Percentiles rank a stretch among this genome's conserved stretches.
phyloP scores from a whole-genome alignment of 1,140 invertebrate species.

The Druon quercuslanigerum region DNA sequence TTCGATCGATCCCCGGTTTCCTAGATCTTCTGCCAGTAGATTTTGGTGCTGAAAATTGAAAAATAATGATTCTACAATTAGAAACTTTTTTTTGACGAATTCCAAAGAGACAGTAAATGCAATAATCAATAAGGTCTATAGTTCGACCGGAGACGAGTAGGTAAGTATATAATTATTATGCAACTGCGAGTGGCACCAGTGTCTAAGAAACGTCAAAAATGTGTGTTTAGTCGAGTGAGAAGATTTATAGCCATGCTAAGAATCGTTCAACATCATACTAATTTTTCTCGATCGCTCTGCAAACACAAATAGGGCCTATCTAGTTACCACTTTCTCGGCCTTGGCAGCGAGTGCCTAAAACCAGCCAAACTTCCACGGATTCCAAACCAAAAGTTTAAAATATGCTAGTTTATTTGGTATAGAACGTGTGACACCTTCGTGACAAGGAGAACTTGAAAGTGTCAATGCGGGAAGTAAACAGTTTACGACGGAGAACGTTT shows the following conservation, averaged over 20 bases:
- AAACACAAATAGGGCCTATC: conserved; percentile 46
- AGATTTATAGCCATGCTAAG: conserved; percentile 55
- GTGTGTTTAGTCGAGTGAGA: conserved; percentile 23
- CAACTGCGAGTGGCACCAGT: too few species aligned
- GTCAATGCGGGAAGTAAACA: conserved; percentile 59
- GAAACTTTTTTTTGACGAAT: neutral
- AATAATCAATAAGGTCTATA: neutral
- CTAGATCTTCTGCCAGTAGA: conserved; percentile 84
- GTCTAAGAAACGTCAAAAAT: neutral
- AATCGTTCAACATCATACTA: conserved; percentile 61
- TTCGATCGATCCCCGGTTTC: conserved; percentile 91
- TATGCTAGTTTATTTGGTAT: conserved; percentile 53
- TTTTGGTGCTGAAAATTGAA: conserved; percentile 81
- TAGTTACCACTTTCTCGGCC: conserved; percentile 55
- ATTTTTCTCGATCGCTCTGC: conserved; percentile 47
- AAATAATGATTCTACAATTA: conserved; percentile 37
- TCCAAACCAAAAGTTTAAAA: conserved; percentile 47
- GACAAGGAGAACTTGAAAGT: conserved; percentile 55
- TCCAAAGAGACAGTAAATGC: neutral
- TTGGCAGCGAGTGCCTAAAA: conserved; percentile 41
- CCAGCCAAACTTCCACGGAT: conserved; percentile 42
- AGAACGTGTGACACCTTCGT: conserved; percentile 61
- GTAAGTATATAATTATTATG: too few species aligned
- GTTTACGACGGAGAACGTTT: conserved; percentile 62
- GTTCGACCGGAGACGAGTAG: too few species aligned